Base-by-base conservation (phyloP, 2,888 invertebrate species). In the Drosophila borborema region DNA sequence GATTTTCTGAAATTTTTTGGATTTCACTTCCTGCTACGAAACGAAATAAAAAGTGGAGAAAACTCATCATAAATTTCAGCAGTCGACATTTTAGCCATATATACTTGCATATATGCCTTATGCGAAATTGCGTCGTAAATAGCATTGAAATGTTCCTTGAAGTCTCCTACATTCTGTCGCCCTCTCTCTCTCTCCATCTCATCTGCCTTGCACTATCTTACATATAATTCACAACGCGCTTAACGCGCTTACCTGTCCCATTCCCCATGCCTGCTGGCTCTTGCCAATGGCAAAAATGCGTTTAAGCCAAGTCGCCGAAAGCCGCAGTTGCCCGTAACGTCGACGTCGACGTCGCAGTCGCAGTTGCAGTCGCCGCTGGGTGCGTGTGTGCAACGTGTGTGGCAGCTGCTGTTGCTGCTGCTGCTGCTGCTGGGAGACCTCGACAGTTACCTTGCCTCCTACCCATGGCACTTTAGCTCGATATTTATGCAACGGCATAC, bases 401-500 rank as follows among this genome's bases (percentile, higher is more conserved):
- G 85, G 85, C 90, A 90, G 86, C 81, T 55, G 75, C 64, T 38
- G 55, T 28, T 20, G 54, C 65, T 41, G 59, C 59, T 34, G 56
- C 87, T 71, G 86, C 81, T 55, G 75, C 65, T 41, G 59, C 59
- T 34, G 56, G 51, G 51, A 51, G 55, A 62, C 63, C 63, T 56
- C 75, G 72, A 72, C 70, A 61, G 66, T 64, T 80, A 51, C 31
- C 63, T 45, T 51, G 43, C 72, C 48, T 40, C 34, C 56, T 38
- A 6, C 53, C 45, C 45, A 38, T 85, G 90, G 89, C 86, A 85
- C 86, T 85, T 85, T 87, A 77, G 89, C 74, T 88, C 71, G 86
- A 86, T 86, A 86, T 86, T 86, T 90, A 86, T 86, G 85, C 90
- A 85, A 88, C 90, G 89, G 85, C 90, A 90, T 73, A 90, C 86